These are phyloP conservation scores for Aspidoscelis tigris DNA, from an alignment of 2,113 vertebrate species.

Conservation along the genomic window DNA sequence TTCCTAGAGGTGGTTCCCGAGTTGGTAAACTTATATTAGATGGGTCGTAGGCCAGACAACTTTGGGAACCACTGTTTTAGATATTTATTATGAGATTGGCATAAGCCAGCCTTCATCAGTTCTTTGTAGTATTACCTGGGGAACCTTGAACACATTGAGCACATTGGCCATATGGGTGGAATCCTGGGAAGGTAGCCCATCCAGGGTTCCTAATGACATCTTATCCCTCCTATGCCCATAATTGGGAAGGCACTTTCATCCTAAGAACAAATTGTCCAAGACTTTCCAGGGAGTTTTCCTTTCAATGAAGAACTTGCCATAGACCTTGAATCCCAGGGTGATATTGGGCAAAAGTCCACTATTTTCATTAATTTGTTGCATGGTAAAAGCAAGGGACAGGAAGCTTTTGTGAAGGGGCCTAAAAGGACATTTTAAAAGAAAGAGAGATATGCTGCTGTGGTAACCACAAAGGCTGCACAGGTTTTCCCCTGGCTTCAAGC, in stretches of 20 bases:
- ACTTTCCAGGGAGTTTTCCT: not conserved
- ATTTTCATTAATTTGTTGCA: slow-evolving; percentile 4
- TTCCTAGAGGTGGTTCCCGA: too few species aligned
- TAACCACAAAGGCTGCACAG: too few species aligned
- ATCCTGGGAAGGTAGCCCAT: not conserved
- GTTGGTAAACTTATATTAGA: too few species aligned
- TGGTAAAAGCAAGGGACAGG: not conserved
- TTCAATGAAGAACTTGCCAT: not conserved
- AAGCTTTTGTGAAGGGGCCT: not conserved
- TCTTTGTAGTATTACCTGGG: slow-evolving; percentile 16
- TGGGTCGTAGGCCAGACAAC: too few species aligned
- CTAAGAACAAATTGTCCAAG: not conserved
- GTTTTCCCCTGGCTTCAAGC: too few species aligned
- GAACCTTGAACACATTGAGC: not conserved
- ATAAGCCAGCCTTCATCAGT: too few species aligned
- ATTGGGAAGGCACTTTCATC: not conserved
- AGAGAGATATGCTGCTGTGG: too few species aligned
- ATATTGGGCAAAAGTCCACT: not conserved
- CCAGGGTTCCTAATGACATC: not conserved
- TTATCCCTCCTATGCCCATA: not conserved
- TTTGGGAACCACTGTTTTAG: too few species aligned
- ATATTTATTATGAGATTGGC: too few species aligned
- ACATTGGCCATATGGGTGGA: slow-evolving; percentile 6
- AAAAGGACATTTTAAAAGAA: too few species aligned
- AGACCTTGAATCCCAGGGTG: not conserved